These are phyloP conservation scores for Leptothorax acervorum DNA, from an alignment of 2,888 invertebrate genomes.

Conservation along the genomic window DNA sequence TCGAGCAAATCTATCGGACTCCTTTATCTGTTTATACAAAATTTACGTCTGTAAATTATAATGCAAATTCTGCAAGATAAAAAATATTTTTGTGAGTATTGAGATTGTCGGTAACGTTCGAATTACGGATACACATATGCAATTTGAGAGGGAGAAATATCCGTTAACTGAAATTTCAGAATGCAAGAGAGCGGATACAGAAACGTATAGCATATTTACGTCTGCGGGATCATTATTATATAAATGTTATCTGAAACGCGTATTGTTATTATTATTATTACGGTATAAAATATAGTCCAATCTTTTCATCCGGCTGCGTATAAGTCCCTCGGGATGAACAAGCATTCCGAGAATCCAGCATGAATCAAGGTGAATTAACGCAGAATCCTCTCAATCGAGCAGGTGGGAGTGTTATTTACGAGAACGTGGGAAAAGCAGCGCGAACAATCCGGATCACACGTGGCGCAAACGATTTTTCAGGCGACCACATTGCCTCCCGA, in stretches of 20 bases:
- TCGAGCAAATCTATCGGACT: background rate
- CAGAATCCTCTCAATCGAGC: background rate
- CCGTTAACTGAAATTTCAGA: background rate
- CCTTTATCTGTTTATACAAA: background rate
- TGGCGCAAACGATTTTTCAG: background rate
- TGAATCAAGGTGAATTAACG: background rate
- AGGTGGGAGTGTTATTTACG: constrained; percentile 5
- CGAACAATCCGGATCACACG: background rate
- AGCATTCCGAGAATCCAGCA: background rate
- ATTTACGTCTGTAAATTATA: background rate
- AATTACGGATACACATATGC: background rate
- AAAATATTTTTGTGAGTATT: constrained; percentile 3
- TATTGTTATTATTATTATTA: constrained; percentile 9
- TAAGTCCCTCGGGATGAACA: background rate
- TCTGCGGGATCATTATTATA: background rate
- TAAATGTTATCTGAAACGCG: background rate
- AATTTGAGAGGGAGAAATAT: no score
- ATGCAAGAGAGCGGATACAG: background rate
- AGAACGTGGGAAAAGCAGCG: constrained; percentile 1
- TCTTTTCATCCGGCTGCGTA: background rate
- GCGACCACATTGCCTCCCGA: background rate
- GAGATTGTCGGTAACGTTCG: background rate
- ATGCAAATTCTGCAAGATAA: background rate
- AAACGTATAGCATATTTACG: background rate
- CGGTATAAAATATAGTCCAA: background rate